Evolutionary conservation across 2,888 invertebrate species (phyloP).

Genomic region (Amphipyra tragopoginis): DNA sequence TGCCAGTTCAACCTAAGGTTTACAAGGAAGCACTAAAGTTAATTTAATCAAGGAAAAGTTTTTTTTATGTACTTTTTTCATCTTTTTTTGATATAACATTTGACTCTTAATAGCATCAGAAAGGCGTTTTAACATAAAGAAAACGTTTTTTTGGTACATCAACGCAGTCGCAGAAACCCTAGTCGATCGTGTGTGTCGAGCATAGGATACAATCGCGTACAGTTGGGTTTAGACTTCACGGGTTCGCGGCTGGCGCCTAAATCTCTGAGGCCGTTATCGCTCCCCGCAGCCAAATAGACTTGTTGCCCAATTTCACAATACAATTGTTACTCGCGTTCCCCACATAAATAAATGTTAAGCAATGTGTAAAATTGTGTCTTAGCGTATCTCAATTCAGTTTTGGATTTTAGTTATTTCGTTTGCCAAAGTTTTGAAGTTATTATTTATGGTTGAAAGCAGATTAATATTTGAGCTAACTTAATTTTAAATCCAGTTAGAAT

Average conservation of each 20-base stretch:
- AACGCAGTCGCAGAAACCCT: neutral
- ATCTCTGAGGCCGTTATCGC: constrained; percentile 37
- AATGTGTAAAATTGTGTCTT: constrained; percentile 51
- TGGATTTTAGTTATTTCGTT: constrained; percentile 12
- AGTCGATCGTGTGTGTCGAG: neutral
- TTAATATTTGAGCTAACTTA: constrained; percentile 34
- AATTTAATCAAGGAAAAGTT: too few relatives aligned
- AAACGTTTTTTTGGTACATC: too few relatives aligned
- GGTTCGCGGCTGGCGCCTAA: constrained; percentile 4
- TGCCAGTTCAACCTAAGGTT: too few relatives aligned
- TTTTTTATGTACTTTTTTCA: too few relatives aligned
- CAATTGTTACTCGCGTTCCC: constrained; percentile 24
- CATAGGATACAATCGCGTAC: neutral
- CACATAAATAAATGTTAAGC: constrained; percentile 43
- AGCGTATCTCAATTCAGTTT: constrained; percentile 7
- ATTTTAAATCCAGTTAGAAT: constrained; percentile 41
- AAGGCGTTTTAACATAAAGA: too few relatives aligned
- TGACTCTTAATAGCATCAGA: too few relatives aligned
- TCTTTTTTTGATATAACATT: too few relatives aligned
- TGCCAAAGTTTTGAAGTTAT: constrained; percentile 41
- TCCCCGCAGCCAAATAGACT: constrained; percentile 34
- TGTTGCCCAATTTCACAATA: constrained; percentile 60
- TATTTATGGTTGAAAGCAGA: constrained; percentile 43
- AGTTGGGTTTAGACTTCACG: neutral
- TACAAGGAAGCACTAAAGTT: too few relatives aligned